Percentiles rank a stretch among this genome's conserved stretches.
Conservation (phyloP, 2,888 invertebrate genomes). For the Drosophila neotestacea region DNA sequence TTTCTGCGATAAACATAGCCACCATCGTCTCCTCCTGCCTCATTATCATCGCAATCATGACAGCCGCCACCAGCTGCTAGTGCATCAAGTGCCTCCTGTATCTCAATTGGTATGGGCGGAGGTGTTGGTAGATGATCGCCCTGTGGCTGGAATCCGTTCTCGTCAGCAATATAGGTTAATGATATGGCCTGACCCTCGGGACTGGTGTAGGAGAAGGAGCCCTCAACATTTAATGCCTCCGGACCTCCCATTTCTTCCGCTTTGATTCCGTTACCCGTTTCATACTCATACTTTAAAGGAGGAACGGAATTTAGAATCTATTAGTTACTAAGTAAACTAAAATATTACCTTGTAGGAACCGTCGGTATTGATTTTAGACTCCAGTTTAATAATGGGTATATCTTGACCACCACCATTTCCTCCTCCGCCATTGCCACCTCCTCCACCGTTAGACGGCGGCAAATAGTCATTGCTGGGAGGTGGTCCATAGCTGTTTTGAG, state of each 20-base stretch:
- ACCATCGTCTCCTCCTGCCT: constrained; percentile 52
- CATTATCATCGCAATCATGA: constrained; percentile 77
- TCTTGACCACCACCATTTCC: constrained; percentile 67
- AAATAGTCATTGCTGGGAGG: constrained; percentile 58
- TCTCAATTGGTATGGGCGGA: constrained; percentile 92
- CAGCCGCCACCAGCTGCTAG: constrained; percentile 82
- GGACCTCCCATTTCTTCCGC: constrained; percentile 90
- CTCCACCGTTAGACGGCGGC: constrained; percentile 61
- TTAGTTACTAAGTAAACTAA: neutral
- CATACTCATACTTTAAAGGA: constrained; percentile 88
- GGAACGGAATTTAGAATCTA: neutral
- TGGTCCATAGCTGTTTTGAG: constrained; percentile 50
- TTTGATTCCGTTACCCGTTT: constrained; percentile 91
- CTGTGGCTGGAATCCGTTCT: constrained; percentile 88
- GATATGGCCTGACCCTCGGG: constrained; percentile 90
- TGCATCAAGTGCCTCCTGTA: constrained; percentile 86
- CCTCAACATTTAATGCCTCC: constrained; percentile 89
- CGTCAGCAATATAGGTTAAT: constrained; percentile 90
- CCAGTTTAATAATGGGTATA: constrained; percentile 83
- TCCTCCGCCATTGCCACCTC: constrained; percentile 46
- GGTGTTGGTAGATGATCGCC: constrained; percentile 93
- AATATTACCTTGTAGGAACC: constrained; percentile 83
- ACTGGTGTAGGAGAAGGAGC: constrained; percentile 89
- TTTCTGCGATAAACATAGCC: constrained; percentile 61
- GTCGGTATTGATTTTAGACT: constrained; percentile 82